phyloP scores from a whole-genome alignment of 2,797 vertebrate genomes.

The Anniella stebbinsi region DNA sequence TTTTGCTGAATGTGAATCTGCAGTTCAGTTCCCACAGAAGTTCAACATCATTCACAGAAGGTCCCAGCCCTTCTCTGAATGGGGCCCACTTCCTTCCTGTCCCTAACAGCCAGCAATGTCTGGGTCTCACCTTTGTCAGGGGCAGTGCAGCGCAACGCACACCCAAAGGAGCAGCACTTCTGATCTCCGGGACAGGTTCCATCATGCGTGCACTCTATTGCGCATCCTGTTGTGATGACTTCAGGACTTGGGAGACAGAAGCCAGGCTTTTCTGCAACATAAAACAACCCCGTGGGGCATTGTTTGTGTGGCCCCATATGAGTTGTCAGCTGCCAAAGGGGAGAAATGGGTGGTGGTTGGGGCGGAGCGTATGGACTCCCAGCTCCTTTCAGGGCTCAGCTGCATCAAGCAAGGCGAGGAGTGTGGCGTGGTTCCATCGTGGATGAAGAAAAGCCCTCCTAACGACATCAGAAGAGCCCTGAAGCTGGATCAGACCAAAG shows the following conservation, averaged over 20 bases:
- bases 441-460: not conserved
- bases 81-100: not conserved
- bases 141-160: not conserved
- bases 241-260: not conserved
- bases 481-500: too few relatives aligned
- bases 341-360: not conserved
- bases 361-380: not conserved
- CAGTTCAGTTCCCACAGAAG: not conserved
- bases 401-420: not conserved
- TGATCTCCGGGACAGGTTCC: not conserved
- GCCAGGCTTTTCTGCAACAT: not conserved
- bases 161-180: constrained; percentile 31
- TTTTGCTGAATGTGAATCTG: not conserved
- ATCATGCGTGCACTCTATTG: not conserved
- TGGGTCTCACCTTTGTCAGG: constrained; percentile 16
- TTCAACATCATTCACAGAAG: not conserved
- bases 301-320: not conserved
- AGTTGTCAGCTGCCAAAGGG: not conserved
- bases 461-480: not conserved
- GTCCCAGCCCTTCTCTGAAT: not conserved
- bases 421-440: not conserved
- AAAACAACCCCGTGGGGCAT: not conserved
- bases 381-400: not conserved
- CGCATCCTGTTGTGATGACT: not conserved
- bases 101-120: rapidly evolving